These are phyloP conservation scores for Octopus bimaculoides DNA, from an alignment of 1,140 invertebrate species.

Conservation along the genomic window DNA sequence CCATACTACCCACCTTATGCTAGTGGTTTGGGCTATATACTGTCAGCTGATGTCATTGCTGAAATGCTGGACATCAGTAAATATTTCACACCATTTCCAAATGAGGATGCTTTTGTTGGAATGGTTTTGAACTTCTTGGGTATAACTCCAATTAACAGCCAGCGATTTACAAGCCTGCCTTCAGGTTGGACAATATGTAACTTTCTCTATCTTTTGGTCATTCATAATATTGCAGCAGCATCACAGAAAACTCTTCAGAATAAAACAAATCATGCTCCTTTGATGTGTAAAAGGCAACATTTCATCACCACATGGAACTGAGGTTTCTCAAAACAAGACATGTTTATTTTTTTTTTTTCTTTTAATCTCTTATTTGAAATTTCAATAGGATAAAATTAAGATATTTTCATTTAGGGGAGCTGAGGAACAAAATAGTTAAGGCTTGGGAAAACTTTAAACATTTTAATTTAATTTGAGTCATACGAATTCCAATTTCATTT, in stretches of 20 bases:
- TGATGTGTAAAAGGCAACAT: slow-evolving; percentile 22
- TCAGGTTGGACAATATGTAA: slow-evolving; percentile 41
- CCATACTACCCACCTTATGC: slow-evolving; percentile 40
- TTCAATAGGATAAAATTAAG: too few species aligned
- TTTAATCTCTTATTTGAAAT: neutral
- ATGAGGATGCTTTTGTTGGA: slow-evolving; percentile 46
- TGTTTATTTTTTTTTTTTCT: neutral
- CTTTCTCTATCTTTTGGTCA: slow-evolving; percentile 39
- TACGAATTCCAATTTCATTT: too few species aligned
- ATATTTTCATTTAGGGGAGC: too few species aligned
- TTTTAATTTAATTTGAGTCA: too few species aligned
- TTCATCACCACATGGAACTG: slow-evolving; percentile 29
- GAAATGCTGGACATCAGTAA: slow-evolving; percentile 31
- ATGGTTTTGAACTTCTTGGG: slow-evolving; percentile 32
- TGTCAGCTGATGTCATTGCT: slow-evolving; percentile 39
- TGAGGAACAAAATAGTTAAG: too few species aligned
- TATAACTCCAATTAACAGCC: slow-evolving; percentile 30
- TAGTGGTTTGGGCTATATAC: slow-evolving; percentile 42
- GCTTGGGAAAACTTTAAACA: too few species aligned
- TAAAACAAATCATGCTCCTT: slow-evolving; percentile 28
- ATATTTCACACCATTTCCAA: slow-evolving; percentile 36
- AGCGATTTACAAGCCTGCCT: slow-evolving; percentile 34
- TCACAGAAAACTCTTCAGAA: slow-evolving; percentile 26
- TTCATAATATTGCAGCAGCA: slow-evolving; percentile 32
- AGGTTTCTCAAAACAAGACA: neutral